Conservation (phyloP, 1,140 invertebrate species). For the Metaphire vulgaris region DNA sequence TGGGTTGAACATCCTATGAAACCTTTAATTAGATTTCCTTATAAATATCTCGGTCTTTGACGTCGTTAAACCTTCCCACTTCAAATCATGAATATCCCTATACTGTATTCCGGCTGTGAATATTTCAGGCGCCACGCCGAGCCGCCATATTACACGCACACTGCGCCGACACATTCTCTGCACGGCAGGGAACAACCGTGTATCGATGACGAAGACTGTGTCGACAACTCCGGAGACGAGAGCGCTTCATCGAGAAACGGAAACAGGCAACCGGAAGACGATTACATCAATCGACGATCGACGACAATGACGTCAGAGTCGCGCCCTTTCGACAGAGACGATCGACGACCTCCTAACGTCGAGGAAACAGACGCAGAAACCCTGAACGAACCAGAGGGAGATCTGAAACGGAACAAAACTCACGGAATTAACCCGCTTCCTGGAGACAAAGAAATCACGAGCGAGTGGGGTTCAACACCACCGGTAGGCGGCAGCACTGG, state of each 20-base stretch:
- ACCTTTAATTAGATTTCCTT: too few relatives aligned
- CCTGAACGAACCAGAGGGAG: too few relatives aligned
- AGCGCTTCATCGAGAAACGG: not conserved
- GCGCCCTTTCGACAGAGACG: too few relatives aligned
- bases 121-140: not conserved
- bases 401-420: not conserved
- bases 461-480: not conserved
- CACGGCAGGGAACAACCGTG: not conserved
- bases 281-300: not conserved
- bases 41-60: too few relatives aligned
- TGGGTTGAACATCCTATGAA: too few relatives aligned
- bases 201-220: not conserved
- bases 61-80: too few relatives aligned
- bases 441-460: not conserved
- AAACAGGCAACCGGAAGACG: not conserved
- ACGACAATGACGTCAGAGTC: not conserved
- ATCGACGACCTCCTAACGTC: too few relatives aligned
- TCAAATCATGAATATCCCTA: too few relatives aligned
- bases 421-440: too few relatives aligned
- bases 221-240: not conserved
- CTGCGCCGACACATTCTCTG: not conserved
- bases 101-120: too few relatives aligned
- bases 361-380: too few relatives aligned
- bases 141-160: not conserved
- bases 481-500: not conserved